Conservation (phyloP, 2,113 vertebrate species). For the Oryzias celebensis region DNA sequence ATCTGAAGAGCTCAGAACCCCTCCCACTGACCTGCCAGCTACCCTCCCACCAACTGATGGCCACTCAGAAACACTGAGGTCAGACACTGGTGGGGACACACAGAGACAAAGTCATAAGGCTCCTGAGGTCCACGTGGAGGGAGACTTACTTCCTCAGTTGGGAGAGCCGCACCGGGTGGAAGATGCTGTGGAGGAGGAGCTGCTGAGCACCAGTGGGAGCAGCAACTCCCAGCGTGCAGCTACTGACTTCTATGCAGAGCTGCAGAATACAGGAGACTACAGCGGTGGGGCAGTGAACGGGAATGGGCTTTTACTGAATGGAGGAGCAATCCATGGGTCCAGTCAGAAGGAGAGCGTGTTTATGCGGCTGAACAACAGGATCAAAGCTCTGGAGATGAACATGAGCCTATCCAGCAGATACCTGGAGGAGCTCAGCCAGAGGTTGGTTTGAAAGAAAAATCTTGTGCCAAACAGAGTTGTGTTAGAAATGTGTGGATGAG, state of each 20-base stretch:
- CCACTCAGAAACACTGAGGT: slow-evolving; percentile 54
- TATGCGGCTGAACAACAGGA: slow-evolving; percentile 98
- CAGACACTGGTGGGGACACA: slow-evolving; percentile 59
- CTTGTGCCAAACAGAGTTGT: neutral
- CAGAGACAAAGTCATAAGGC: slow-evolving; percentile 22
- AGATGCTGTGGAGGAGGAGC: slow-evolving; percentile 80
- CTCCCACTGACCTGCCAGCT: slow-evolving; percentile 75
- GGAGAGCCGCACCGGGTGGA: slow-evolving; percentile 79
- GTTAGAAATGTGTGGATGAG: neutral
- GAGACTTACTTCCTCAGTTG: slow-evolving; percentile 53
- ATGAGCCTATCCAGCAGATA: slow-evolving; percentile 98
- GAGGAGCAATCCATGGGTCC: slow-evolving; percentile 86
- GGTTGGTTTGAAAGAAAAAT: slow-evolving; percentile 68
- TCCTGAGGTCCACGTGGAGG: slow-evolving; percentile 40
- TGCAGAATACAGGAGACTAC: slow-evolving; percentile 90
- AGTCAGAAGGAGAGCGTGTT: slow-evolving; percentile 98
- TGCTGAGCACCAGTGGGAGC: slow-evolving; percentile 69
- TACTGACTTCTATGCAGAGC: slow-evolving; percentile 95
- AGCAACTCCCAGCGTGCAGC: slow-evolving; percentile 83
- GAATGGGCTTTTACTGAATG: slow-evolving; percentile 69
- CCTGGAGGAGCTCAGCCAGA: slow-evolving; percentile 96
- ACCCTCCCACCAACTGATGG: slow-evolving; percentile 37
- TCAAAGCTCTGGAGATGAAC: slow-evolving; percentile 98
- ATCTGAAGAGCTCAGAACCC: slow-evolving; percentile 72
- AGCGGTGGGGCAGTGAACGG: slow-evolving; percentile 83